phyloP scores from a whole-genome alignment of 2,888 invertebrate species.

The Physocephala rufipes region DNA sequence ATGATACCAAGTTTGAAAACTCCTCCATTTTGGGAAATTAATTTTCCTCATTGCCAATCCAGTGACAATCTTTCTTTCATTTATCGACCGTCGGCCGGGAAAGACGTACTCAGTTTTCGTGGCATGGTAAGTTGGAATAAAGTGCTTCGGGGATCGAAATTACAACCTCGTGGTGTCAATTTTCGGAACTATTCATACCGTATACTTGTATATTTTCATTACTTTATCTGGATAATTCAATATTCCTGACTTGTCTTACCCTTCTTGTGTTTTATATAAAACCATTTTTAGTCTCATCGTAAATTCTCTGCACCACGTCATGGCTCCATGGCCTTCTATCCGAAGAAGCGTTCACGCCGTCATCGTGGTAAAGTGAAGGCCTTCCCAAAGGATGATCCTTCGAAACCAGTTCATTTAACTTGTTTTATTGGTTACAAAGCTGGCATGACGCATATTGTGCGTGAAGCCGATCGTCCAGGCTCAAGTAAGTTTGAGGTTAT shows the following conservation, averaged over 20 bases:
- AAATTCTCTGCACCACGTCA: slow-evolving; percentile 99
- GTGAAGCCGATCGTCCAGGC: slow-evolving; percentile 98
- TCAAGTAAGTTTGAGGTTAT: slow-evolving; percentile 81
- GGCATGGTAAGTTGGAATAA: too few species aligned
- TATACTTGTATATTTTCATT: neutral
- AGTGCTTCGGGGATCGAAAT: neutral
- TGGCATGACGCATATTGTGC: slow-evolving; percentile 99
- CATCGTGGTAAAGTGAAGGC: slow-evolving; percentile 99
- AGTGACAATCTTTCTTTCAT: too few species aligned
- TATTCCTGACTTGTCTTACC: neutral
- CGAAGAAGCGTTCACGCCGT: slow-evolving; percentile 95
- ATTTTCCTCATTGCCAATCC: too few species aligned
- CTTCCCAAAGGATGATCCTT: slow-evolving; percentile 97
- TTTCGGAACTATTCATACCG: neutral
- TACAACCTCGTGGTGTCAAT: neutral
- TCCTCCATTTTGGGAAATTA: too few species aligned
- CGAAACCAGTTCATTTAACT: slow-evolving; percentile 96
- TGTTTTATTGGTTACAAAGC: slow-evolving; percentile 99
- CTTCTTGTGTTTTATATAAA: slow-evolving; percentile 1
- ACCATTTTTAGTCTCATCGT: slow-evolving; percentile 91
- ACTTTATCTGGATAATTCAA: neutral
- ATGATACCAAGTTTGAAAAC: too few species aligned
- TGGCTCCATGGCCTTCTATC: slow-evolving; percentile 99
- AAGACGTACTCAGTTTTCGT: too few species aligned
- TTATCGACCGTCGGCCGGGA: too few species aligned